These are phyloP conservation scores for Smittia sp. DNA, from an alignment of 2,888 invertebrate genomes.

Conservation along the genomic window DNA sequence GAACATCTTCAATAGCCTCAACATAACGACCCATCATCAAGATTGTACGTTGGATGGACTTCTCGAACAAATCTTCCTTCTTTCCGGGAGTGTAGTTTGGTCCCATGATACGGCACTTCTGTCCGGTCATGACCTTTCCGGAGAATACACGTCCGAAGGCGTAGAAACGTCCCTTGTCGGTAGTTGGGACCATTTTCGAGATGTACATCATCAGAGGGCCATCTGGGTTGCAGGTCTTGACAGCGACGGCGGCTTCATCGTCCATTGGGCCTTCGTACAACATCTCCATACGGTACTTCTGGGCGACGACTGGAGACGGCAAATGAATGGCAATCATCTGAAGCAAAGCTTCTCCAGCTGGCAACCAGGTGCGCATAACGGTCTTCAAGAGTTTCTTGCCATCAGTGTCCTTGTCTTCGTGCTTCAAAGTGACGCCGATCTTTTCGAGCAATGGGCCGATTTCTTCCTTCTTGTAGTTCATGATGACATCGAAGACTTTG, in stretches of 20 bases:
- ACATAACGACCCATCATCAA: constrained; percentile 99
- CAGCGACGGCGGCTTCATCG: constrained; percentile 89
- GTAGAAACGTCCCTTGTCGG: constrained; percentile 99
- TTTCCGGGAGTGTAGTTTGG: constrained; percentile 97
- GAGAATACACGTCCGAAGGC: constrained; percentile 99
- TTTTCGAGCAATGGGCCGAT: constrained; percentile 83
- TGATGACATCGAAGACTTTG: constrained; percentile 78
- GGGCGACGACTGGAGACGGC: constrained; percentile 98
- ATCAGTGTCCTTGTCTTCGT: constrained; percentile 94
- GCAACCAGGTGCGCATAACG: constrained; percentile 99
- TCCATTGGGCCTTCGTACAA: constrained; percentile 98
- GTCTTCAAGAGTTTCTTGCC: constrained; percentile 95
- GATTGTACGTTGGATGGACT: constrained; percentile 98
- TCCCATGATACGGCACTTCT: constrained; percentile 98
- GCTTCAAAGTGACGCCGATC: constrained; percentile 85
- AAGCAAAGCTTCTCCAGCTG: constrained; percentile 98
- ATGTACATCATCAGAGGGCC: constrained; percentile 99
- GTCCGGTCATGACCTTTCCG: constrained; percentile 86
- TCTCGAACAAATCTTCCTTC: constrained; percentile 98
- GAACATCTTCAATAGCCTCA: constrained; percentile 99
- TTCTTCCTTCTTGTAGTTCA: constrained; percentile 95
- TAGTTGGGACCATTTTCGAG: constrained; percentile 99
- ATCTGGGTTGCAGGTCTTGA: constrained; percentile 91
- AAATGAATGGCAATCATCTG: constrained; percentile 99
- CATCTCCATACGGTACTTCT: constrained; percentile 99